Evolutionary conservation across 2,797 vertebrate species (phyloP).

Genomic region (Pangasius sanitwongsei): DNA sequence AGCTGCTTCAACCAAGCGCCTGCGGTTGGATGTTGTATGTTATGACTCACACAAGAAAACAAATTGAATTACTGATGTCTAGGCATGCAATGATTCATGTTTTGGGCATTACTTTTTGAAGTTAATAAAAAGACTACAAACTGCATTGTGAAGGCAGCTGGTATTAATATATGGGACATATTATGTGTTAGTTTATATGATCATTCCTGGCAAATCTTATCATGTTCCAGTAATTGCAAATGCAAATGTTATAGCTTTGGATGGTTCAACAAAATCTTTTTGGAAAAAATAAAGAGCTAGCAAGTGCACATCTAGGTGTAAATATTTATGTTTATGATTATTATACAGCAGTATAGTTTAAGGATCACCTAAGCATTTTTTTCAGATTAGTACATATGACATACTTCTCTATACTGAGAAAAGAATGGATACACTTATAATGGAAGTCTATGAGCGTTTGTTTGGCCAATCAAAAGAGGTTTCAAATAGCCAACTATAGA

Average conservation of each 20-base stretch:
- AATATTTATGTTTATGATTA: neutral
- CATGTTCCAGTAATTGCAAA: neutral
- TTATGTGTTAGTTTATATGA: neutral
- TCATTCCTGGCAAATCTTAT: neutral
- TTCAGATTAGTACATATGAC: neutral
- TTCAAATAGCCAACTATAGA: neutral
- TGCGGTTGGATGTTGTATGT: slow-evolving; percentile 27
- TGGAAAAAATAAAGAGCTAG: neutral
- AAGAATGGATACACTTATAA: neutral
- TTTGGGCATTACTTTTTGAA: slow-evolving; percentile 4
- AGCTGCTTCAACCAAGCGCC: slow-evolving; percentile 15
- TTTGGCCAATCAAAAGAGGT: neutral
- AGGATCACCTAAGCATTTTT: neutral
- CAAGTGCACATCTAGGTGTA: neutral
- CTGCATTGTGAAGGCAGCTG: neutral
- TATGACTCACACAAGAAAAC: slow-evolving; percentile 44
- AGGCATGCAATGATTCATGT: slow-evolving; percentile 18
- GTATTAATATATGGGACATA: neutral
- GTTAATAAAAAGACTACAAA: slow-evolving; percentile 11
- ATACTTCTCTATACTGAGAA: neutral
- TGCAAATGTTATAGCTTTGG: neutral
- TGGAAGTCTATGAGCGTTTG: neutral
- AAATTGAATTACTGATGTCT: slow-evolving; percentile 47
- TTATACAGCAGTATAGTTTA: neutral
- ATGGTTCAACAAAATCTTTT: neutral